These are phyloP conservation scores for Hydrozoanthus tunicans DNA, from an alignment of 64 coral and sea anemone species.

Conservation along the genomic window DNA sequence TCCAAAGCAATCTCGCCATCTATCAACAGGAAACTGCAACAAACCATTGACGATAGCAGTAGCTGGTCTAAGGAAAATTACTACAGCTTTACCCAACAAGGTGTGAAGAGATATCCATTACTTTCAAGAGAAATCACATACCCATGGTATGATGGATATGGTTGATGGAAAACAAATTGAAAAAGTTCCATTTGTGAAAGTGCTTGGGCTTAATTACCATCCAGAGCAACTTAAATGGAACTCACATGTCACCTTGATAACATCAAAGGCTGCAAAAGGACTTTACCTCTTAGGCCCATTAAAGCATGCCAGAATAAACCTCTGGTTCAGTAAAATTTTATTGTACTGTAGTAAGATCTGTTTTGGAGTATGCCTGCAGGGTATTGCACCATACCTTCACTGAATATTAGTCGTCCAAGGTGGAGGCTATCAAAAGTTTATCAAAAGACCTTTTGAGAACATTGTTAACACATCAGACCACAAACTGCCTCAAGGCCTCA, in stretches of 20 bases:
- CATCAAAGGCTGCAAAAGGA: slow-evolving; percentile 4
- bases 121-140: neutral
- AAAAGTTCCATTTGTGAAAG: neutral
- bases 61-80: too few species aligned
- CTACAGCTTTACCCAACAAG: too few species aligned
- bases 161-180: neutral
- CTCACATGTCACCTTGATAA: neutral
- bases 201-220: neutral
- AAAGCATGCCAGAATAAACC: slow-evolving; percentile 3
- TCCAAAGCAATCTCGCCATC: too few species aligned
- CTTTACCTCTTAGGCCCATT: slow-evolving; percentile 21
- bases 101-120: too few species aligned
- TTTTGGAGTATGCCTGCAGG: slow-evolving; percentile 20
- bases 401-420: too few species aligned
- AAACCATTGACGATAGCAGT: too few species aligned
- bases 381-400: neutral
- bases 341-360: slow-evolving; percentile 8
- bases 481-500: too few species aligned
- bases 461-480: too few species aligned
- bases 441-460: too few species aligned
- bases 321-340: neutral
- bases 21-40: too few species aligned
- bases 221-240: slow-evolving; percentile 33
- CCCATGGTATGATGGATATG: neutral
- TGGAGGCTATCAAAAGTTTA: too few species aligned